These are phyloP conservation scores for Anabas testudineus DNA, from an alignment of 2,797 vertebrate species.

Conservation along the genomic window DNA sequence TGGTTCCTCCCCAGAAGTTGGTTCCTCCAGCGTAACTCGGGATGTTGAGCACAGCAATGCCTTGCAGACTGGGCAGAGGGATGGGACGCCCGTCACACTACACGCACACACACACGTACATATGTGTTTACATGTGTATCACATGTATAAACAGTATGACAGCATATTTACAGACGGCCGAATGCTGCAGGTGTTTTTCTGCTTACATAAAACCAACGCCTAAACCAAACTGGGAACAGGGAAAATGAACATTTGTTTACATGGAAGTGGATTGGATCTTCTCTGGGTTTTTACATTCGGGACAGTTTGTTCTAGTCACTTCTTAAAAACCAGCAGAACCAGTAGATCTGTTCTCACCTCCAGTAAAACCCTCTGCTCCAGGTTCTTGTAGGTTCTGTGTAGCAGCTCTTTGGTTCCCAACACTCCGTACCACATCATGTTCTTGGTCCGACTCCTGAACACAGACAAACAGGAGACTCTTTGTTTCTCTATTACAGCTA, in stretches of 20 bases:
- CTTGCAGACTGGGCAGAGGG: slow-evolving; percentile 95
- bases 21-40: slow-evolving; percentile 97
- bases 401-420: slow-evolving; percentile 96
- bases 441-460: slow-evolving; percentile 94
- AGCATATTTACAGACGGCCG: too few relatives aligned
- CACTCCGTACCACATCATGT: slow-evolving; percentile 99
- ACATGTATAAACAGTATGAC: too few relatives aligned
- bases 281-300: too few relatives aligned
- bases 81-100: slow-evolving; percentile 95
- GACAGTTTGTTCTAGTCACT: too few relatives aligned
- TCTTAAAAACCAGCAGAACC: too few relatives aligned
- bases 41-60: slow-evolving; percentile 97
- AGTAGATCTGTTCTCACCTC: slow-evolving; percentile 85
- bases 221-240: too few relatives aligned
- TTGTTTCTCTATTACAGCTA: background rate
- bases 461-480: background rate
- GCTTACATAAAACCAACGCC: too few relatives aligned
- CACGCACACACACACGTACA: slow-evolving; percentile 28
- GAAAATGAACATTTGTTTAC: too few relatives aligned
- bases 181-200: too few relatives aligned
- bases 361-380: slow-evolving; percentile 94
- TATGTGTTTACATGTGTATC: too few relatives aligned
- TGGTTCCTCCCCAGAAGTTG: slow-evolving; percentile 99
- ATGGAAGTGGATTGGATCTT: too few relatives aligned
- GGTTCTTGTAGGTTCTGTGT: slow-evolving; percentile 95